A percentile compares a stretch with the other conserved stretches of the same genome.
phyloP scores from a whole-genome alignment of 2,797 vertebrate species.

The Garrulus glandarius region DNA sequence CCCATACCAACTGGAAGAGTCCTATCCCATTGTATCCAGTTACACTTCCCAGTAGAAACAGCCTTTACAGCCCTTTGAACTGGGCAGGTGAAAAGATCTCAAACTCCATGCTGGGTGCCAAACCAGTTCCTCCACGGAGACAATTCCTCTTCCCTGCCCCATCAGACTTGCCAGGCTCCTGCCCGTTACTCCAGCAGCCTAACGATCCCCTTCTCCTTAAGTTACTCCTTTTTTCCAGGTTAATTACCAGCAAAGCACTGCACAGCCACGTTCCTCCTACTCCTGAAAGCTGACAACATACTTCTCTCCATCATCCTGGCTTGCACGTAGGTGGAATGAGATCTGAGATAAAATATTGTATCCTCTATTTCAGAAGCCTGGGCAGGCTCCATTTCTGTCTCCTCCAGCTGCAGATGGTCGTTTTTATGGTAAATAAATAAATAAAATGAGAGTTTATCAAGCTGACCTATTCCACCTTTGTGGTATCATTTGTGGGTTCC shows the following conservation, averaged over 20 bases:
- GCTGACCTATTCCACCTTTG: neutral
- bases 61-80: neutral
- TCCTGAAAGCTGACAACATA: conserved; percentile 27
- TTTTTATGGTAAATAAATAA: neutral
- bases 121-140: neutral
- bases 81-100: neutral
- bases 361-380: neutral
- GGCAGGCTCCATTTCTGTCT: neutral
- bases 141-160: neutral
- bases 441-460: neutral
- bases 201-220: neutral
- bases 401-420: neutral
- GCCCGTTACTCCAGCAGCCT: neutral
- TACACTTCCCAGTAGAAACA: neutral
- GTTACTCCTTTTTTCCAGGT: neutral
- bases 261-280: conserved; percentile 24
- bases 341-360: conserved; percentile 6
- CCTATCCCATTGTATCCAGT: neutral
- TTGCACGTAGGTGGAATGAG: conserved; percentile 32
- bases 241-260: conserved; percentile 23
- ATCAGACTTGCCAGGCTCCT: neutral
- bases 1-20: fast-evolving
- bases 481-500: neutral
- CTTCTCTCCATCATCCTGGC: neutral
- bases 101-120: neutral